Base-by-base conservation (phyloP, 2,888 invertebrate genomes). In the Aspidapion aeneum region DNA sequence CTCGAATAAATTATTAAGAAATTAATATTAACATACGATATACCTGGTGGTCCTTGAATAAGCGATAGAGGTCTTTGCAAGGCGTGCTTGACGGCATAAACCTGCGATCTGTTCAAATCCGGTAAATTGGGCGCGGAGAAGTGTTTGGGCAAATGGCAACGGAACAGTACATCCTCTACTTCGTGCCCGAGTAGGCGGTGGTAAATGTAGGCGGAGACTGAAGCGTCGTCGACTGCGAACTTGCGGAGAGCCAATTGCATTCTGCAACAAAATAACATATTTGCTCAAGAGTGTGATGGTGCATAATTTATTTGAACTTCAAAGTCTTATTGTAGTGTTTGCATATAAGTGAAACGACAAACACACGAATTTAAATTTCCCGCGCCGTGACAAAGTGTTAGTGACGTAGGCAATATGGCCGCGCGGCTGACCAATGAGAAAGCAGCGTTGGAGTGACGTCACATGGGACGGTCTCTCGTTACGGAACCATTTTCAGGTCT, bases 51-150 rank as follows among this genome's bases (percentile, higher is more conserved):
- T 0, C 96, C 98, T 84, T 99, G 99, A 75, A 99, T 99, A 35
- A 99, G 82, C 21, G 96, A 96, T 18, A 99, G 82, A 0, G 98
- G 98, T 3, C 97, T 86, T 78, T 98, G 98, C 1, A 99, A 85
- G 0, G 98, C 98, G 76, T 98, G 98, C 77, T 98, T 98, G 0
- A 99, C 98, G 0, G 99, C 99, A 78, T 96, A 98, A 1, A 98
- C 96, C 84, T 98, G 99, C 0, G 96, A 98, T 67, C 98, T 89
- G 82, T 99, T 99, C 60, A 99, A 85, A 76, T 99, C 98, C 0
- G 99, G 99, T 71, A 99, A 82, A 77, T 98, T 96, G 0, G 98
- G 98, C 0, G 98, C 99, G 60, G 96, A 96, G 78, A 97, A 98
- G 74, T 98, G 92, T 78, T 98, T 98, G 0, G 98, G 98, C 58